These are phyloP conservation scores for Eupsilia transversa DNA, from an alignment of 2,888 invertebrate species.

Conservation along the genomic window DNA sequence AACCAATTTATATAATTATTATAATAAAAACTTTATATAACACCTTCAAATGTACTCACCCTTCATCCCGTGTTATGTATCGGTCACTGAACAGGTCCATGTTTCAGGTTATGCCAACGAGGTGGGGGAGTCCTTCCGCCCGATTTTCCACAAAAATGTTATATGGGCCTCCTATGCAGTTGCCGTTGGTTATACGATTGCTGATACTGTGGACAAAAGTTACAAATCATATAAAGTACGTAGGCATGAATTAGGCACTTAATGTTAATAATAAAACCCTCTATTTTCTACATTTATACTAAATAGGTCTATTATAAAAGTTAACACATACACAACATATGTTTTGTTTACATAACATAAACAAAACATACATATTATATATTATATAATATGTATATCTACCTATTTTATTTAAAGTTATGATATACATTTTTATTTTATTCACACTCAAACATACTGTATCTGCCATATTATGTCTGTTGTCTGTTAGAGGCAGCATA, in stretches of 20 bases:
- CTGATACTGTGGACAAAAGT: conserved; percentile 96
- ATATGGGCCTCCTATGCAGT: conserved; percentile 95
- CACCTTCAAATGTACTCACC: conserved; percentile 69
- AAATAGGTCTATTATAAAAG: neutral
- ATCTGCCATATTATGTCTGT: neutral
- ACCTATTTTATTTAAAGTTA: neutral
- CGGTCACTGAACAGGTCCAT: conserved; percentile 87
- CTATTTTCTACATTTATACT: neutral
- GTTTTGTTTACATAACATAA: no score
- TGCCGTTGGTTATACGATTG: conserved; percentile 96
- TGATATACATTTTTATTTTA: neutral
- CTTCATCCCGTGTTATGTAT: conserved; percentile 86
- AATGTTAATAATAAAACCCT: neutral
- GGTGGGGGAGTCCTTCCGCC: conserved; percentile 98
- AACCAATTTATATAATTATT: neutral
- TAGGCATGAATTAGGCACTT: no score
- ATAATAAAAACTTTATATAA: neutral
- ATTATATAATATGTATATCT: no score
- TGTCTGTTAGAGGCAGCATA: neutral
- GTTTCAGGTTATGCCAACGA: conserved; percentile 98
- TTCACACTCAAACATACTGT: neutral
- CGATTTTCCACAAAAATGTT: conserved; percentile 92
- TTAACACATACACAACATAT: no score
- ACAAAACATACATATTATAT: no score
- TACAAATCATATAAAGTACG: conserved; percentile 91